Base-by-base conservation (phyloP, 2,888 invertebrate genomes). In the Nasonia oneida region DNA sequence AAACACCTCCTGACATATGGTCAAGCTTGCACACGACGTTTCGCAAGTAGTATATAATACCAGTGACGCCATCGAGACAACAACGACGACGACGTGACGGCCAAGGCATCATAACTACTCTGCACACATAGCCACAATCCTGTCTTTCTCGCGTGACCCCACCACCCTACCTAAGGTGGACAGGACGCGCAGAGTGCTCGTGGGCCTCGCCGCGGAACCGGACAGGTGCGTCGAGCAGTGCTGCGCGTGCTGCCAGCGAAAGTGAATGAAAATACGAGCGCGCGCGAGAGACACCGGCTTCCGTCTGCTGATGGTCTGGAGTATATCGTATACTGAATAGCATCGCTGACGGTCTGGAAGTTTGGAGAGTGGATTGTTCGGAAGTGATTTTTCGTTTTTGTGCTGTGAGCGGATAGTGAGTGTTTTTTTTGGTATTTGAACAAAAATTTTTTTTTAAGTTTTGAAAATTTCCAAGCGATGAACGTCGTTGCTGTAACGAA, bases 171-270 rank as follows among this genome's bases (percentile, higher is more conserved):
- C 50, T 14, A 37, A 18, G 39, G 64, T 50, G 50, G 73, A 61
- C 47, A 70, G 70, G 50, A 39, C 39, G 64, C 50, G 53, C 39
- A 70, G 67, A 29, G 37, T n/a, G 39, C n/a, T 1, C 10, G n/a
- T 73, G 64, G 18, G 77, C 10, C n/a, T 23, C 61, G 77, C 61
- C 67, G 57, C 67, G 84, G 76, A 57, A 71, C 47, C 50, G 85
- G 81, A 81, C 85, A 84, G 84, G 76, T 84, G 79, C 47, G 79
- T 14, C 75, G 57, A 10, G 67, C 42, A 42, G 53, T 39, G 42
- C 39, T 29, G 33, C 67, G 50, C 37, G 33, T 4, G 42, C 42
- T 12, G 47, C 42, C 76, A 33, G 77, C 37, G 61, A 77, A 77
- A 77, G 77, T 77, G 61, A 77, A 77, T 61, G 77, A 57, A 23